Base-by-base conservation (phyloP, 1,140 invertebrate species). In the Samia ricini region DNA sequence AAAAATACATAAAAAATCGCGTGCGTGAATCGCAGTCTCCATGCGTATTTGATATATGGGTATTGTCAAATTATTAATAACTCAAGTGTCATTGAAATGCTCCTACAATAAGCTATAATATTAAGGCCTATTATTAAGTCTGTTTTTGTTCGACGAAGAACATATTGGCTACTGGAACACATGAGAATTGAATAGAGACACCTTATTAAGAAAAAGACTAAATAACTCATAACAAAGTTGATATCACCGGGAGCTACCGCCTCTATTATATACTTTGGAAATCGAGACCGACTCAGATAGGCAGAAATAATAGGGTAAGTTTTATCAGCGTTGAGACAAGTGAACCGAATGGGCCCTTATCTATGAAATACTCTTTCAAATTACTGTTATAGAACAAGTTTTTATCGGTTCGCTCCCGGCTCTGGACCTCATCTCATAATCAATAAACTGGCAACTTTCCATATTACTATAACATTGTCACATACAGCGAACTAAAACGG, bases 301-400 rank as follows among this genome's bases (percentile, higher is more conserved):
- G 74, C 71, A 74, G 73, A 81, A 84, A 82, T 82, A 81, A 83
- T 81, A 83, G 76, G 71, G 72, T 76, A 85, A 85, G 68, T 84
- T 84, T 84, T 84, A 84, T 79, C 78, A 69, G 60, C 48, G 59
- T 54, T 68, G 77, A 79, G 77, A 79, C 77, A 74, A 76, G 70
- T 61, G 64, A 73, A 68, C 74, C 65, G 72, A 74, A 74, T 69
- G 72, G 79, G 71, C 69, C 58, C 60, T 79, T 79, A 82, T 80
- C 77, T 66, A 64, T 60, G 71, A 76, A 81, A 76, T 85, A 77
- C 75, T 81, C 74, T 74, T 76, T 74, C 62, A 78, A 83, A 85
- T 82, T 80, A 80, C 80, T 79, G 73, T 72, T 63, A 68, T 70
- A 65, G 71, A 68, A 71, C 71, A 70, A 79, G 74, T 80, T 83